These are phyloP conservation scores for Equus przewalskii DNA, from an alignment of 2,113 vertebrate species.

Conservation along the genomic window DNA sequence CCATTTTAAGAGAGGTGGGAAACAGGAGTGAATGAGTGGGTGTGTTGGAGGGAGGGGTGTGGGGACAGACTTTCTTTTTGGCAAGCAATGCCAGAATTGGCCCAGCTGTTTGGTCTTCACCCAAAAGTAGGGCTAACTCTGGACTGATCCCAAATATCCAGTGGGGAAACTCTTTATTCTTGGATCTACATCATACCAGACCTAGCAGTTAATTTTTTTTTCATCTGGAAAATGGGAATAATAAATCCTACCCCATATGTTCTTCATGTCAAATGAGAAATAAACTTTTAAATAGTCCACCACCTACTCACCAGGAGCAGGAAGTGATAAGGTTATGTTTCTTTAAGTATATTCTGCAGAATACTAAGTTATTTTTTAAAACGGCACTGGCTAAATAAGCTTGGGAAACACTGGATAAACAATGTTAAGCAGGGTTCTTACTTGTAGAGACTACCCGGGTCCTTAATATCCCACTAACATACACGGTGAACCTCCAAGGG, in stretches of 20 bases:
- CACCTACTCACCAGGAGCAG: background rate
- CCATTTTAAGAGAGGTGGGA: slow-evolving; percentile 18
- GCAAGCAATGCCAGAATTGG: background rate
- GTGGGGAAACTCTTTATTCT: background rate
- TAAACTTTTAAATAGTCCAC: slow-evolving; percentile 49
- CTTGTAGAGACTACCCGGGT: background rate
- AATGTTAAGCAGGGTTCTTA: background rate
- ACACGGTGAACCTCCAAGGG: background rate
- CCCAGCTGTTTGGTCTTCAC: slow-evolving; percentile 25
- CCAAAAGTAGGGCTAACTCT: slow-evolving; percentile 20
- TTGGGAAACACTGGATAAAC: background rate
- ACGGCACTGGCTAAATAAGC: background rate
- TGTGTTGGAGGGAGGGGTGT: background rate
- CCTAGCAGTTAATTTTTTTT: background rate
- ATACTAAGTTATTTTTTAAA: background rate
- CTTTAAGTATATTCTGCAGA: slow-evolving; percentile 23
- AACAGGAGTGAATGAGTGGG: background rate
- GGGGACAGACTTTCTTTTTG: background rate
- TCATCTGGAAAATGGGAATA: slow-evolving; percentile 15
- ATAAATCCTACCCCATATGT: slow-evolving; percentile 15
- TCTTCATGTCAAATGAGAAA: slow-evolving; percentile 10
- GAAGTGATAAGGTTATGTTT: slow-evolving; percentile 29
- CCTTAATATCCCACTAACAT: background rate
- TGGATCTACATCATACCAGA: slow-evolving; percentile 27
- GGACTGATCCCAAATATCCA: slow-evolving; percentile 9